These are phyloP conservation scores for Bagarius yarrelli DNA, from an alignment of 2,113 vertebrate genomes.

Conservation along the genomic window DNA sequence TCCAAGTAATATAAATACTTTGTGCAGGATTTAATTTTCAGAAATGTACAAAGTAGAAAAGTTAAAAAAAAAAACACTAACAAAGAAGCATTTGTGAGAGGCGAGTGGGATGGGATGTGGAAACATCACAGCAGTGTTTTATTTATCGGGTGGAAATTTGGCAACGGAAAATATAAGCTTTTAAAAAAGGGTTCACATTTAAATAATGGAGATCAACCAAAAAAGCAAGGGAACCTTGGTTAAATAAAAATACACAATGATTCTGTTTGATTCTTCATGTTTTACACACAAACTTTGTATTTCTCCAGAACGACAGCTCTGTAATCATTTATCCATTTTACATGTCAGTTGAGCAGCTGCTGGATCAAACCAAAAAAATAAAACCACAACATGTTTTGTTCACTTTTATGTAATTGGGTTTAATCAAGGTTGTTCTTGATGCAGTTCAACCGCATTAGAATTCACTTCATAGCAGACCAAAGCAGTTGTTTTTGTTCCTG, in stretches of 20 bases:
- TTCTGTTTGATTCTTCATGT: background rate
- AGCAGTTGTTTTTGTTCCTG: background rate
- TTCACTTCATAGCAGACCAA: background rate
- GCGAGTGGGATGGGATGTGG: conserved; percentile 4
- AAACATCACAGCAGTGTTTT: conserved; percentile 3
- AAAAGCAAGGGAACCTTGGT: background rate
- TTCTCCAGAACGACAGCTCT: background rate
- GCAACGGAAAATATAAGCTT: conserved; percentile 2
- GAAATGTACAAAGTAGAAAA: background rate
- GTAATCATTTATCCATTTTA: background rate
- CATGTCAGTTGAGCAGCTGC: background rate
- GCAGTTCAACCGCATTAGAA: background rate
- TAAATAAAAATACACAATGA: background rate
- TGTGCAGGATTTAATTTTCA: background rate
- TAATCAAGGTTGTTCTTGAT: background rate
- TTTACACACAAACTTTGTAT: background rate
- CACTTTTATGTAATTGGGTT: background rate
- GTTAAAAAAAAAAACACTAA: background rate
- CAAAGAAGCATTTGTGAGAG: background rate
- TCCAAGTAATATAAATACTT: background rate
- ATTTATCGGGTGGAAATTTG: background rate
- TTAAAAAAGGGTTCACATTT: background rate
- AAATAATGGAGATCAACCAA: conserved; percentile 1
- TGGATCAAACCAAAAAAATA: background rate
- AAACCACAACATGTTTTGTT: conserved; percentile 1